phyloP scores from a whole-genome alignment of 2,888 invertebrate genomes.

The Protodeltote pygarga region DNA sequence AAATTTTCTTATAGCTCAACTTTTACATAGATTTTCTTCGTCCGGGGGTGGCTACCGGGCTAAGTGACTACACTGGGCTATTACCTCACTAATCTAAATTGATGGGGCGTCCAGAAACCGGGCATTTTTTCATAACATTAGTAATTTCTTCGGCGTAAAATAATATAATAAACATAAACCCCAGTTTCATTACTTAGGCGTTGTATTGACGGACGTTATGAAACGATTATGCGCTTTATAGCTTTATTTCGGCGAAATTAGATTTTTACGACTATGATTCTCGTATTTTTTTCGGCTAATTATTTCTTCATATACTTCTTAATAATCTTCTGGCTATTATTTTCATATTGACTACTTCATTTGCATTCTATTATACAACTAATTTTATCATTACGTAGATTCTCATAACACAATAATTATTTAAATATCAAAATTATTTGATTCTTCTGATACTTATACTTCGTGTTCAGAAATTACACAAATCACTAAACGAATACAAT shows the following conservation, averaged over 20 bases:
- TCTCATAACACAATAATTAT: no score
- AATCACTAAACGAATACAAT: no score
- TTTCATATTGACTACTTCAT: neutral
- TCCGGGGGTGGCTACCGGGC: conserved; percentile 70
- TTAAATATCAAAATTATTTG: no score
- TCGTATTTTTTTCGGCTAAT: conserved; percentile 22
- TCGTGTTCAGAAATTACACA: no score
- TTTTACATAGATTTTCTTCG: conserved; percentile 83
- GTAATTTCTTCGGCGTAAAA: conserved; percentile 84
- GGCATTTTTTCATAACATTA: conserved; percentile 83
- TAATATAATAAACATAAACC: conserved; percentile 80
- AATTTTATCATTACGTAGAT: no score
- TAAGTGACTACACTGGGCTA: conserved; percentile 69
- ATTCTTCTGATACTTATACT: no score
- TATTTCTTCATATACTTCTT: conserved; percentile 25
- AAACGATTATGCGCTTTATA: conserved; percentile 64
- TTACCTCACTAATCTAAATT: conserved; percentile 85
- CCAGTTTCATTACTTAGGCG: conserved; percentile 80
- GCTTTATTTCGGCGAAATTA: conserved; percentile 56
- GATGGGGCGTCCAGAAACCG: conserved; percentile 84
- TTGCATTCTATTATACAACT: no score
- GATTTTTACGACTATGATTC: conserved; percentile 50
- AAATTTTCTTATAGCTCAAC: conserved; percentile 83
- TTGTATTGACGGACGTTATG: conserved; percentile 65
- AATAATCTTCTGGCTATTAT: neutral